These are phyloP conservation scores for Aplocera efformata DNA, from an alignment of 2,888 invertebrate genomes.

Conservation along the genomic window DNA sequence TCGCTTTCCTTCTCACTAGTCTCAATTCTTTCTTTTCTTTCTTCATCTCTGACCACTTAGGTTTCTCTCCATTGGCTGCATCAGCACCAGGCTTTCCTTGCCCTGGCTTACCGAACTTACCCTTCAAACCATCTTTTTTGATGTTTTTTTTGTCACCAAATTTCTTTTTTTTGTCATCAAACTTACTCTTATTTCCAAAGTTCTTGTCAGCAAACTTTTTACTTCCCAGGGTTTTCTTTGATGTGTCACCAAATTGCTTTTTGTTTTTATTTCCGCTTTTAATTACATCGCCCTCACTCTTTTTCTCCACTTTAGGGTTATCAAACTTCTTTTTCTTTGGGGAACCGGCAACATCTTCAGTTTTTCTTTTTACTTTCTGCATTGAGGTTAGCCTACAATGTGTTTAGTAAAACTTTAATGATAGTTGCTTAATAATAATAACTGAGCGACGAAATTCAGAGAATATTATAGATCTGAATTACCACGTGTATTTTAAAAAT, in stretches of 20 bases:
- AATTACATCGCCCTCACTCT: conserved; percentile 16
- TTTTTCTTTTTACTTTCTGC: conserved; percentile 67
- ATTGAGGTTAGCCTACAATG: conserved; percentile 32
- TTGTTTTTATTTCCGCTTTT: conserved; percentile 18
- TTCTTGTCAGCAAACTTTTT: conserved; percentile 14
- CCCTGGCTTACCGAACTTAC: conserved; percentile 19
- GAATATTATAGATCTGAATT: no score
- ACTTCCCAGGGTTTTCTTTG: conserved; percentile 1
- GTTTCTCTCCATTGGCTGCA: conserved; percentile 56
- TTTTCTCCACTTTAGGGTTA: conserved; percentile 27
- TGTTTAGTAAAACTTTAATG: no score
- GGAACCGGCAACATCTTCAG: conserved; percentile 36
- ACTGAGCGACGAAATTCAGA: no score
- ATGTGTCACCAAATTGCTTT: conserved; percentile 8
- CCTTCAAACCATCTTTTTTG: conserved; percentile 28
- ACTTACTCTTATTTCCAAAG: conserved; percentile 11
- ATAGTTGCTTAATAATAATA: no score
- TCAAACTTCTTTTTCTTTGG: conserved; percentile 58
- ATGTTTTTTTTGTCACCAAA: conserved; percentile 15
- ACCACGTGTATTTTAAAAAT: no score
- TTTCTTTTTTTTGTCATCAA: conserved; percentile 19
- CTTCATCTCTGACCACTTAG: conserved; percentile 88
- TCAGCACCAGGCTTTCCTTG: conserved; percentile 19
- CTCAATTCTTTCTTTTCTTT: conserved; percentile 87
- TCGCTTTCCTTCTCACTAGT: conserved; percentile 82